Percentiles rank a stretch among this genome's conserved stretches.
Evolutionary conservation across 2,797 vertebrate species (phyloP).

Genomic region (Molossus molossus): DNA sequence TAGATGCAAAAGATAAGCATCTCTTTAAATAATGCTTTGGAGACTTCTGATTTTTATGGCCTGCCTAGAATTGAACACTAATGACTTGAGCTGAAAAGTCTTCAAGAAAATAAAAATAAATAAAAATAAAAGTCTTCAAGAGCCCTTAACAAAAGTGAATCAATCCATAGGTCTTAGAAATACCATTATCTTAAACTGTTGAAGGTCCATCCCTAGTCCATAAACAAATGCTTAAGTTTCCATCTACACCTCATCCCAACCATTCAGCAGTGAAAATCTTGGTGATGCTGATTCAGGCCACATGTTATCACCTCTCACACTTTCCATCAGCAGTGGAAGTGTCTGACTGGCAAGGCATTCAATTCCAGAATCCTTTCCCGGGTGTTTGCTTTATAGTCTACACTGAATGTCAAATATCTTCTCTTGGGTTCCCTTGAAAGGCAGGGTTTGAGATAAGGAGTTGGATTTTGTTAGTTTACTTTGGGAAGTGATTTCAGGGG

Average conservation of each 20-base stretch:
- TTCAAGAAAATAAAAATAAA: no score
- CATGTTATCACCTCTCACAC: background rate
- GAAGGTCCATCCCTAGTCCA: background rate
- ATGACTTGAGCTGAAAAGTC: background rate
- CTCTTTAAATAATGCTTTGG: background rate
- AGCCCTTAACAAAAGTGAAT: background rate
- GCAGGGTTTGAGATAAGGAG: constrained; percentile 17
- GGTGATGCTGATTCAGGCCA: background rate
- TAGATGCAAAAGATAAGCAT: background rate
- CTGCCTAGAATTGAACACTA: constrained; percentile 9
- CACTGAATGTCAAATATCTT: background rate
- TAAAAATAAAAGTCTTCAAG: background rate
- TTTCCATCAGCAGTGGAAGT: background rate
- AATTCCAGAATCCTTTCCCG: background rate
- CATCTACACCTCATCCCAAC: background rate
- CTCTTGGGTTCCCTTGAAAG: background rate
- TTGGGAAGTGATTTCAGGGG: constrained; percentile 35
- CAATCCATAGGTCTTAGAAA: background rate
- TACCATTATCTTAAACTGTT: background rate
- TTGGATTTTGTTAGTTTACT: background rate
- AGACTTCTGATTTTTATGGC: constrained; percentile 32
- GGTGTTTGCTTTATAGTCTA: background rate
- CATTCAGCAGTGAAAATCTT: background rate
- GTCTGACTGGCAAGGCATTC: background rate
- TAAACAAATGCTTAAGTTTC: background rate